Evolutionary conservation across 2,797 vertebrate species (phyloP).

Genomic region (Eulemur rubriventer): DNA sequence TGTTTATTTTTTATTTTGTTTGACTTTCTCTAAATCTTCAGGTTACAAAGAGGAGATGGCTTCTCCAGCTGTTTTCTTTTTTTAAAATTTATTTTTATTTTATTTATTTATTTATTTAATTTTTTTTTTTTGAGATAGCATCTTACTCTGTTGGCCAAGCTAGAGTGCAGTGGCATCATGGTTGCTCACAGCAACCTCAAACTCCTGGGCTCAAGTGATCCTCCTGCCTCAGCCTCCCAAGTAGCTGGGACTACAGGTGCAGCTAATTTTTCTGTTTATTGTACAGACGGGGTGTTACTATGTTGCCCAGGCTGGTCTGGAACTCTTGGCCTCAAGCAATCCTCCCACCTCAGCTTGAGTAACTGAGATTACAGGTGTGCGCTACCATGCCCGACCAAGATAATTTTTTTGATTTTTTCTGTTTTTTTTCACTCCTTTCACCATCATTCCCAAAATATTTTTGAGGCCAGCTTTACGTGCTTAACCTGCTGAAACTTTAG

Average conservation of each 20-base stretch:
- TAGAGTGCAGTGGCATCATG: background rate
- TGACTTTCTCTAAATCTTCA: background rate
- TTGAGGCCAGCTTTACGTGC: background rate
- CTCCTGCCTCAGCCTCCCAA: background rate
- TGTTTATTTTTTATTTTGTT: background rate
- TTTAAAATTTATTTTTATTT: too few relatives aligned
- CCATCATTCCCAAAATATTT: background rate
- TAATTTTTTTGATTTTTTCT: too few relatives aligned
- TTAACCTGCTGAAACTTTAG: background rate
- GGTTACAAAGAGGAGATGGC: background rate
- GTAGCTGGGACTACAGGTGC: background rate
- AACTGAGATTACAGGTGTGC: background rate
- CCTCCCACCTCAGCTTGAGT: background rate
- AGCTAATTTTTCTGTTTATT: background rate
- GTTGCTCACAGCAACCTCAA: background rate
- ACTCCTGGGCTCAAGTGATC: background rate
- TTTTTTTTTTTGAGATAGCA: background rate
- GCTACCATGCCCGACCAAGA: background rate
- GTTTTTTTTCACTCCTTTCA: too few relatives aligned
- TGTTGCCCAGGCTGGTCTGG: background rate
- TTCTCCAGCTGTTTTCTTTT: background rate
- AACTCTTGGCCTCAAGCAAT: background rate
- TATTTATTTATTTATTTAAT: too few relatives aligned
- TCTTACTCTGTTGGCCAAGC: background rate
- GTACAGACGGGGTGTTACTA: background rate